Evolutionary conservation across 1,140 invertebrate genomes (phyloP).

Genomic region (Stegodyphus dumicola): DNA sequence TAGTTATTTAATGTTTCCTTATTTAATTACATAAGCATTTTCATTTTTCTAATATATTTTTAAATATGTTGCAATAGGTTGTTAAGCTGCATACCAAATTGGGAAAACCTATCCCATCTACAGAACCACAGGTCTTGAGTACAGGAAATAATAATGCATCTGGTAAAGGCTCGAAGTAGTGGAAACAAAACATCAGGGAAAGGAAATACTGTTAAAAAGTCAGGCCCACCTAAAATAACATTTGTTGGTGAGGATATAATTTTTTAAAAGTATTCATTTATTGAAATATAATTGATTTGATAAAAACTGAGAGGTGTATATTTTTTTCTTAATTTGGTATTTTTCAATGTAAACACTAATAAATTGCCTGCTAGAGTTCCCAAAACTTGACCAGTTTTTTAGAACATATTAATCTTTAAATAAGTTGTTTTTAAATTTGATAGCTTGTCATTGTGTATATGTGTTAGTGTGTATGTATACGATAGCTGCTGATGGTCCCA

Average conservation of each 20-base stretch:
- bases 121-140: constrained; percentile 86
- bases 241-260: constrained; percentile 77
- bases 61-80: constrained; percentile 71
- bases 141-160: constrained; percentile 73
- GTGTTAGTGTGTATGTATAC: too few relatives aligned
- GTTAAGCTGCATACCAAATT: constrained; percentile 96
- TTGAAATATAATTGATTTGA: too few relatives aligned
- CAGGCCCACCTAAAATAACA: constrained; percentile 86
- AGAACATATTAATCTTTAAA: too few relatives aligned
- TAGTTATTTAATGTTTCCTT: background rate
- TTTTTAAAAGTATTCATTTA: too few relatives aligned
- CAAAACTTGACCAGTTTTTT: too few relatives aligned
- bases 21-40: background rate
- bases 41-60: background rate
- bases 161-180: background rate
- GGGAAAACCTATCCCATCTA: constrained; percentile 95
- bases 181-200: constrained; percentile 38
- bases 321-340: too few relatives aligned
- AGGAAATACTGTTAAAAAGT: constrained; percentile 67
- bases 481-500: too few relatives aligned
- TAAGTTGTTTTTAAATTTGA: too few relatives aligned
- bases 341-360: too few relatives aligned
- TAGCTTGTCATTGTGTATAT: too few relatives aligned
- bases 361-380: too few relatives aligned
- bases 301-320: too few relatives aligned